Base-by-base conservation (phyloP, 1,140 invertebrate genomes). In the Euura saliciscinereae region DNA sequence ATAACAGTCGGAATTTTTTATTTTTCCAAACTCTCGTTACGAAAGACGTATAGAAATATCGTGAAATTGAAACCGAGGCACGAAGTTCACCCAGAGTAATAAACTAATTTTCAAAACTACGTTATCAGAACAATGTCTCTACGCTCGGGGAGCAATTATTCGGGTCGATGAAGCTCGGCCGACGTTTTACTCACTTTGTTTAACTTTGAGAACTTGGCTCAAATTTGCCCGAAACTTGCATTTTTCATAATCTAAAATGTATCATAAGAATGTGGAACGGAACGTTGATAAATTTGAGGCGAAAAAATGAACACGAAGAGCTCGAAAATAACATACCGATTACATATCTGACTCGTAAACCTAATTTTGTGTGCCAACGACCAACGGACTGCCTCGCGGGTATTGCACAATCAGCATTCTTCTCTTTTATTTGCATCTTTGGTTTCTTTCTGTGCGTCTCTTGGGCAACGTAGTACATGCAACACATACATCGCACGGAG, bases 321-420 rank as follows among this genome's bases (percentile, higher is more conserved):
- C 42, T 42, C 28, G 66, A 67, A 67, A 67, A 67, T 28, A 67
- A 67, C 10, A 28, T 3, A 28, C 43, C 66, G 66, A 28, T 67
- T 44, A 44, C 13, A 28, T 67, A 67, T 67, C 66, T 67, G 8
- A 4, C 4, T 67, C 66, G 28, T 67, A 67, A 67, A 67, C 66
- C 66, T 67, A 67, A 67, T 67, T 67, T 67, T 42, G 43, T 67
- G 28, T 44, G 66, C 51, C 51, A 59, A 59, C 51, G 51, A 59
- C 51, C 51, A 59, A 59, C 51, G 51, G 51, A 59, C 51, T 59
- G 51, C 8, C 13, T 3, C 13, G 13, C 51, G 51, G 28, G 51
- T 59, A 2, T 59, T 59, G 51, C 51, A 4, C 51, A 59, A 59
- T 59, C 51, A 6, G 51, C 51, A 59, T 59, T 59, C 3, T 11